Conservation (phyloP, 1,140 invertebrate genomes). For the Diorhabda sublineata region DNA sequence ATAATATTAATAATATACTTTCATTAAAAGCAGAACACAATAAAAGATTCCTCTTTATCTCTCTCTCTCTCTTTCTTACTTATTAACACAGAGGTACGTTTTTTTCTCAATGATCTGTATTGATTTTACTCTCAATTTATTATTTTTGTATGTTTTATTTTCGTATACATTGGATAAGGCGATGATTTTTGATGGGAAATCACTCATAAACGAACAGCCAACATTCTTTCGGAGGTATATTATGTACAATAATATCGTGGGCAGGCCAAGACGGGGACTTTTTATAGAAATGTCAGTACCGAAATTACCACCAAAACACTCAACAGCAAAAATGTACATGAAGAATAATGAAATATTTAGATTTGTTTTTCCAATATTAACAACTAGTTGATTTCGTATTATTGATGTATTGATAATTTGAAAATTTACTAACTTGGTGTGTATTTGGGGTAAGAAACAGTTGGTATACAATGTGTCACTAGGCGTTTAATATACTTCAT, state of each 20-base stretch:
- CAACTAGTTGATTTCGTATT: no score
- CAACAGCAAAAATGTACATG: background rate
- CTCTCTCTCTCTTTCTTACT: conserved; percentile 46
- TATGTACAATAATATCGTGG: conserved; percentile 40
- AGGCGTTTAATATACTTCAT: conserved; percentile 38
- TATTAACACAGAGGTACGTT: conserved; percentile 49
- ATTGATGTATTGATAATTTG: no score
- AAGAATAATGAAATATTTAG: background rate
- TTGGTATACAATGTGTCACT: conserved; percentile 32
- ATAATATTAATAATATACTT: conserved; percentile 47
- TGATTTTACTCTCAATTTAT: conserved; percentile 38
- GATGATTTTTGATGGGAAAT: conserved; percentile 49
- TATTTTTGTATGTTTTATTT: conserved; percentile 21
- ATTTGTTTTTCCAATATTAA: background rate
- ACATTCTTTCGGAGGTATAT: conserved; percentile 46
- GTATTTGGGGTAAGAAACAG: conserved; percentile 1
- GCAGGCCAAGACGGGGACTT: conserved; percentile 4
- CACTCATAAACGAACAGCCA: conserved; percentile 50
- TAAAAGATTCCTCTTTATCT: conserved; percentile 47
- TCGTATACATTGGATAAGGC: conserved; percentile 51
- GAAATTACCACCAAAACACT: background rate
- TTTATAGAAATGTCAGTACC: no score
- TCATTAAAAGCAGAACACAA: conserved; percentile 50
- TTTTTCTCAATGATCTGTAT: conserved; percentile 47
- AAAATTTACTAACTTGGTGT: no score